phyloP scores from a whole-genome alignment of 2,888 invertebrate genomes.

The Drosophila greeni region DNA sequence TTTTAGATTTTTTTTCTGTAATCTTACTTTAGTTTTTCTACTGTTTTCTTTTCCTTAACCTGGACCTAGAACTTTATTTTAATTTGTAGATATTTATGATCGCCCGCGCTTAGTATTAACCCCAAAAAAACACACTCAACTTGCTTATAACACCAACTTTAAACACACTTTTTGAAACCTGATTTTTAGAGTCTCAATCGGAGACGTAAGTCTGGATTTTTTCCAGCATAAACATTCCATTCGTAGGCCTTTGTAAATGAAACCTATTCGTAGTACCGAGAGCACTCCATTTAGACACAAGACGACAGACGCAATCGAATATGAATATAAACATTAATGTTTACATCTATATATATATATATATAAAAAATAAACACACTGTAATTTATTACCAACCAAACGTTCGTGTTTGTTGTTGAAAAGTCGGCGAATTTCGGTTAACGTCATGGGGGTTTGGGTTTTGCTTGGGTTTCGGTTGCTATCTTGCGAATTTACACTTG shows the following conservation, averaged over 20 bases:
- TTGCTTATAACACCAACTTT: neutral
- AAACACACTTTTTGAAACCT: neutral
- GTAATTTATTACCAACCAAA: constrained; percentile 13
- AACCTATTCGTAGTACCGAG: constrained; percentile 24
- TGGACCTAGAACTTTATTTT: constrained; percentile 33
- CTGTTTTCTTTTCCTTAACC: neutral
- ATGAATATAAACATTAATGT: constrained; percentile 29
- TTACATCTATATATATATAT: constrained; percentile 6
- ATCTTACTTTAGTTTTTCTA: neutral
- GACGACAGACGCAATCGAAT: constrained; percentile 39
- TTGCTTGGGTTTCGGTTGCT: neutral
- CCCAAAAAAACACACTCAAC: constrained; percentile 10
- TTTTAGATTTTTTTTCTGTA: neutral
- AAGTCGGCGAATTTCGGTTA: constrained; percentile 3
- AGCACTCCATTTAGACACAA: constrained; percentile 30
- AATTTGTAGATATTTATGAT: constrained; percentile 55
- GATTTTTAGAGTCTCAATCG: neutral
- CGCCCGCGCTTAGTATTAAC: constrained; percentile 57
- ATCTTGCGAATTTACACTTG: constrained; percentile 5
- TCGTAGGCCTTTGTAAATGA: constrained; percentile 36
- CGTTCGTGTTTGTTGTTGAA: neutral
- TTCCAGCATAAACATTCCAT: constrained; percentile 26
- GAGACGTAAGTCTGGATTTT: neutral
- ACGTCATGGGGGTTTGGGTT: neutral
- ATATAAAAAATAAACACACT: constrained; percentile 32